A percentile compares a stretch with the other conserved stretches of the same genome.
These are phyloP conservation scores for Tupaia tana DNA, from an alignment of 2,113 vertebrate genomes.

Conservation along the genomic window DNA sequence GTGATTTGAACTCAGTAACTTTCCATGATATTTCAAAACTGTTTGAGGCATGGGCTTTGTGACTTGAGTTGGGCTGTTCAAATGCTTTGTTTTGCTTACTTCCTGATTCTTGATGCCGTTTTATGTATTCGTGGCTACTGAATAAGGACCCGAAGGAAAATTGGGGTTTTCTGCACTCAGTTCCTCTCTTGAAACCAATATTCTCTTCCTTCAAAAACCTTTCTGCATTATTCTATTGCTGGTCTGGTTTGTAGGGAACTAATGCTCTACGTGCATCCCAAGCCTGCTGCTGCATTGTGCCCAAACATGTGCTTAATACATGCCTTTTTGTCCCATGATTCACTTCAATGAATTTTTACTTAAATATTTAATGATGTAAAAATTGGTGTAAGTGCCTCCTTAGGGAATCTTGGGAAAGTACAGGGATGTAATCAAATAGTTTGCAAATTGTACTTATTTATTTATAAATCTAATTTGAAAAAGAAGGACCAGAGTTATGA, in stretches of 20 bases:
- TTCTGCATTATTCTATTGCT: background rate
- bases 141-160: constrained; percentile 33
- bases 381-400: constrained; percentile 71
- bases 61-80: background rate
- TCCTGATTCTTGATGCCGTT: background rate
- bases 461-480: constrained; percentile 74
- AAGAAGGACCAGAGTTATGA: constrained; percentile 58
- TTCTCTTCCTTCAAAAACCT: background rate
- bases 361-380: constrained; percentile 78
- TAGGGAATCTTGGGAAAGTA: constrained; percentile 63
- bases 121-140: background rate
- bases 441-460: constrained; percentile 71
- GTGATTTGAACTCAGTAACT: background rate
- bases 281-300: background rate
- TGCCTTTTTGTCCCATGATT: constrained; percentile 54
- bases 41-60: background rate
- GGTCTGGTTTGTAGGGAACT: constrained; percentile 23
- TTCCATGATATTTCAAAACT: background rate
- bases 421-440: constrained; percentile 67
- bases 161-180: background rate
- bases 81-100: background rate
- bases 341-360: constrained; percentile 60
- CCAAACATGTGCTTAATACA: constrained; percentile 58
- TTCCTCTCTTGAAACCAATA: constrained; percentile 40
- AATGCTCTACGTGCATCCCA: background rate